Conservation (phyloP, 1,140 invertebrate genomes). For the Drosophila lowei region DNA sequence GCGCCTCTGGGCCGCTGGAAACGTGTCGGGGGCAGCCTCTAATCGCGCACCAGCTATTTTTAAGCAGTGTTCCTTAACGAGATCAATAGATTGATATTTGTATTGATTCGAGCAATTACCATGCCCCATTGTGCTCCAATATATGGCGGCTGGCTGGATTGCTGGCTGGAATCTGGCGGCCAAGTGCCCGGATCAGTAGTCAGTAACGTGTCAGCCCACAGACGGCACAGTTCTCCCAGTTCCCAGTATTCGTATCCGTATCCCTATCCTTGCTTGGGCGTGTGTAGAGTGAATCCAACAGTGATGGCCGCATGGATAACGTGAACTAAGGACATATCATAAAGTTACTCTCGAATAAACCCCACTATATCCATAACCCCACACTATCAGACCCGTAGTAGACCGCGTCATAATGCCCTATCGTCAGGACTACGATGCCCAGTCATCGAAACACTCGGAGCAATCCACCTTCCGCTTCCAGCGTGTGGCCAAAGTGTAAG, state of each 20-base stretch:
- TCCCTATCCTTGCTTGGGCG: constrained; percentile 2
- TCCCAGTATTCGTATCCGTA: background rate
- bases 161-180: constrained; percentile 15
- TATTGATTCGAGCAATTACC: constrained; percentile 62
- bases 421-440: constrained; percentile 64
- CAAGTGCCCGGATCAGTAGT: constrained; percentile 18
- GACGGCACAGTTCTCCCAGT: constrained; percentile 49
- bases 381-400: constrained; percentile 5
- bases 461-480: constrained; percentile 68
- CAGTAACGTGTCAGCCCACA: constrained; percentile 52
- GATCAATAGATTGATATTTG: constrained; percentile 58
- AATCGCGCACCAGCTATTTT: constrained; percentile 51
- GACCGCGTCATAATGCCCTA: constrained; percentile 40
- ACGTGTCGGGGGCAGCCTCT: constrained; percentile 20
- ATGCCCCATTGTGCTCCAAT: constrained; percentile 27
- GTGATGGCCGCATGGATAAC: constrained; percentile 65
- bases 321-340: constrained; percentile 33
- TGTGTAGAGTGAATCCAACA: constrained; percentile 4
- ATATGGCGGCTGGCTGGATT: constrained; percentile 3
- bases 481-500: constrained; percentile 81
- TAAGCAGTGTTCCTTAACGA: constrained; percentile 69
- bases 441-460: constrained; percentile 74
- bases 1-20: background rate
- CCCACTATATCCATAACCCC: constrained; percentile 13
- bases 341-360: constrained; percentile 20